These are phyloP conservation scores for Anolis apletophallus DNA, from an alignment of 2,797 vertebrate species.

Conservation along the genomic window DNA sequence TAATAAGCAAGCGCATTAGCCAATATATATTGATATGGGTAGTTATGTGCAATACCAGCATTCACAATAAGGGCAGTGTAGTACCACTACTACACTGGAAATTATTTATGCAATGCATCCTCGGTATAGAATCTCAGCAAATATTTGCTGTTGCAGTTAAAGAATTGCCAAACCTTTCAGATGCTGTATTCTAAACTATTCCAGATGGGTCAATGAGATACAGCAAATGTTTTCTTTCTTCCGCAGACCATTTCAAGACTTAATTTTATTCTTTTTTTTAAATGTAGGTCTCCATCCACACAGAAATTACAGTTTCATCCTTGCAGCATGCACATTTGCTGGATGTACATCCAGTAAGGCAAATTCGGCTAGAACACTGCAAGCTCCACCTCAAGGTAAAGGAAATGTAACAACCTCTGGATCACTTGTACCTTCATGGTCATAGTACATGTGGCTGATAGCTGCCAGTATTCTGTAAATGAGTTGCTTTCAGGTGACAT, in stretches of 20 bases:
- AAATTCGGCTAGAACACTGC: conserved; percentile 86
- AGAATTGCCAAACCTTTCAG: background rate
- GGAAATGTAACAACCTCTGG: conserved; percentile 23
- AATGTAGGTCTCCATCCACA: conserved; percentile 86
- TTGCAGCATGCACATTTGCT: conserved; percentile 87
- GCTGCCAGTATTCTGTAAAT: conserved; percentile 38
- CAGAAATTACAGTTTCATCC: conserved; percentile 86
- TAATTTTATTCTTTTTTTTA: conserved; percentile 46
- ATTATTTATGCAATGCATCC: background rate
- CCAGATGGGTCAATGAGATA: background rate
- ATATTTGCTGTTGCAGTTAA: background rate
- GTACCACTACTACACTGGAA: no score
- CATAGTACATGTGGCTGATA: conserved; percentile 1
- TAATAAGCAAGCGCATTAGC: no score
- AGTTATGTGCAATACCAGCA: no score
- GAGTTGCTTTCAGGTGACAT: background rate
- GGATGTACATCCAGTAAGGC: conserved; percentile 87
- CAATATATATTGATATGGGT: no score
- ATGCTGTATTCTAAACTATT: background rate
- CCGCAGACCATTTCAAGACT: conserved; percentile 36
- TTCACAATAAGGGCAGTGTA: no score
- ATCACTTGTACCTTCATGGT: background rate
- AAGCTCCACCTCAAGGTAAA: conserved; percentile 89
- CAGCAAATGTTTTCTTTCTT: background rate
- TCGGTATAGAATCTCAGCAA: no score